Percentiles rank a stretch among this genome's conserved stretches.
Conservation (phyloP, 2,888 invertebrate species). For the Orthonevra nobilis region DNA sequence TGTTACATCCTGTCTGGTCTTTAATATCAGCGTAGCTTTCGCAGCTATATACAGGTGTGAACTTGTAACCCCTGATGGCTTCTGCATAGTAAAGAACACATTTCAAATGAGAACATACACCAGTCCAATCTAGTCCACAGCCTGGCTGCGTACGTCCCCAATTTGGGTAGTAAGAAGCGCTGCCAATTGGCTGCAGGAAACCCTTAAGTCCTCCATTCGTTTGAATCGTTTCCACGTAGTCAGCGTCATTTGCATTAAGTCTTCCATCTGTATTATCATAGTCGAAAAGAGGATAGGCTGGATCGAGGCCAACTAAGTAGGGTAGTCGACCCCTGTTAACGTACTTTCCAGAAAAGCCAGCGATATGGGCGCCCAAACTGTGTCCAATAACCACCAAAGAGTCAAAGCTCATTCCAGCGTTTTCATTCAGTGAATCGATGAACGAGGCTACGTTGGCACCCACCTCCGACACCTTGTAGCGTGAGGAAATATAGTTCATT, state of each 20-base stretch:
- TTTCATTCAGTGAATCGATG: constrained; percentile 78
- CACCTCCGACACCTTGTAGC: constrained; percentile 75
- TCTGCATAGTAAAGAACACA: constrained; percentile 78
- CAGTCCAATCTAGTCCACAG: constrained; percentile 77
- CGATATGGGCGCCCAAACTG: constrained; percentile 82
- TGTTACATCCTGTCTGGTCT: too few species aligned
- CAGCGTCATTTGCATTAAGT: constrained; percentile 62
- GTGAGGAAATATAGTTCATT: constrained; percentile 81
- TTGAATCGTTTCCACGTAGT: constrained; percentile 71
- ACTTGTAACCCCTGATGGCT: too few species aligned
- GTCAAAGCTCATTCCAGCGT: constrained; percentile 80
- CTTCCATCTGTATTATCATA: constrained; percentile 42
- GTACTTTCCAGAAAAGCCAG: constrained; percentile 82
- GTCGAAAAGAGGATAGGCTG: constrained; percentile 70
- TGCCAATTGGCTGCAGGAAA: constrained; percentile 71
- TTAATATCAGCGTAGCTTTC: too few species aligned
- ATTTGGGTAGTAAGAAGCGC: constrained; percentile 81
- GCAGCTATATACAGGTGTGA: too few species aligned
- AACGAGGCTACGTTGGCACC: constrained; percentile 67
- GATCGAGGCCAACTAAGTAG: constrained; percentile 80
- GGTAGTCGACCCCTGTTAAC: constrained; percentile 81
- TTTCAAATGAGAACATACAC: constrained; percentile 77
- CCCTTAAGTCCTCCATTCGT: constrained; percentile 70
- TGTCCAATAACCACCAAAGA: constrained; percentile 81
- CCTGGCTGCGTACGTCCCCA: constrained; percentile 81